A percentile compares a stretch with the other conserved stretches of the same genome.
Conservation (phyloP, 2,113 vertebrate genomes). For the Lasiurus cinereus region DNA sequence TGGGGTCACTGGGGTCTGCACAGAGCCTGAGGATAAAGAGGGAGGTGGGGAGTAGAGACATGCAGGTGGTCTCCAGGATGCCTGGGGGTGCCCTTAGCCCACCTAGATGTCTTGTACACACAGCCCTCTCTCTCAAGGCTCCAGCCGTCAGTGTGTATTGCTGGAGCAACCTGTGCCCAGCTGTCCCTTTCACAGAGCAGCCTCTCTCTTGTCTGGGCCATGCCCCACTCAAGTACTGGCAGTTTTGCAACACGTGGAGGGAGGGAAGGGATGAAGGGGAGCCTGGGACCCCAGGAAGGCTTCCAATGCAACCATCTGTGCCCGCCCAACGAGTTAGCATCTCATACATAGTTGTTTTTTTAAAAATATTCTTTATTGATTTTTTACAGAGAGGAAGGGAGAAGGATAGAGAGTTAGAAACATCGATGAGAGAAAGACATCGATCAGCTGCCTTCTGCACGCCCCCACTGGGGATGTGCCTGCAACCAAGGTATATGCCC, state of each 20-base stretch:
- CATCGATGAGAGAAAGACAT: too few relatives aligned
- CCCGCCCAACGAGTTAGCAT: constrained; percentile 56
- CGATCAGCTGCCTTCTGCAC: too few relatives aligned
- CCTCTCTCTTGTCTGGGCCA: constrained; percentile 73
- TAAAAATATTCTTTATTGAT: too few relatives aligned
- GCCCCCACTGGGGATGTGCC: too few relatives aligned
- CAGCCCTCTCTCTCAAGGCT: constrained; percentile 75
- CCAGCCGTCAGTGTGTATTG: constrained; percentile 74
- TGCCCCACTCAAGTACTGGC: constrained; percentile 64
- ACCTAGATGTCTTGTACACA: constrained; percentile 62
- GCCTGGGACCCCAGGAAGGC: not conserved
- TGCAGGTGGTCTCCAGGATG: not conserved
- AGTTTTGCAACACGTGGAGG: constrained; percentile 33
- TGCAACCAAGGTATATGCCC: too few relatives aligned
- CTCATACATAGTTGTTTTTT: constrained; percentile 74
- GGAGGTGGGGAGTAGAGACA: too few relatives aligned
- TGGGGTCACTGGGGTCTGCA: not conserved
- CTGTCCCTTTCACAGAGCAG: constrained; percentile 77
- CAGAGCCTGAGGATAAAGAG: not conserved
- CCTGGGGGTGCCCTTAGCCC: not conserved
- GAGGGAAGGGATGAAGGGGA: not conserved
- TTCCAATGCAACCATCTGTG: not conserved
- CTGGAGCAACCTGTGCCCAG: constrained; percentile 68
- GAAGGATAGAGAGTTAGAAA: too few relatives aligned
- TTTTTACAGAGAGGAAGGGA: too few relatives aligned